Evolutionary conservation across 1,140 invertebrate species (phyloP), one percentile per base, ranked within the genome.

Genomic region (Charaxes varanes): DNA sequence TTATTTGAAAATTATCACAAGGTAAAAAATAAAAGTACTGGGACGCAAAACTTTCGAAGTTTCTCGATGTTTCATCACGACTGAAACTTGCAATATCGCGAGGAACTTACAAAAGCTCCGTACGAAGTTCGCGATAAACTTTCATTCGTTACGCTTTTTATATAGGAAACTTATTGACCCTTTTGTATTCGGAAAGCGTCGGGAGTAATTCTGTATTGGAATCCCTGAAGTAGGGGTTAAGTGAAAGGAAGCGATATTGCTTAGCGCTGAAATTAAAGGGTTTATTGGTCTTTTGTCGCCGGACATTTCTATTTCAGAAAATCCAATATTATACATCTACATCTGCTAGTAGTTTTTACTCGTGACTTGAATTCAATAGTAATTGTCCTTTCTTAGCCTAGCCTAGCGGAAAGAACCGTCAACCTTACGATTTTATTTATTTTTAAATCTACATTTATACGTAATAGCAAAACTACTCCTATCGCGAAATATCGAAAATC

Each of bases 171-270:
- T 50, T 50, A 56, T 60, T 53, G 53, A 56, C 40, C 53, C 49
- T 48, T 53, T 48, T 45, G 47, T 37, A 49, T 45, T 57, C 45
- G 45, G 33, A 50, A 51, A 36, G 43, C 44, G 54, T 35, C 41
- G 50, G 26, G 51, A 48, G 58, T 52, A 53, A 57, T 61, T 56
- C 42, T 46, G 42, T 60, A 52, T 60, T 49, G 52, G 30, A 46
- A 47, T 30, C 30, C 37, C 36, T 47, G 43, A 42, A 59, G 41
- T 46, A 47, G 50, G 23, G 43, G 44, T 53, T 40, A 52, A 34
- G 37, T 46, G 41, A 48, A 36, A 53, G 42, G 31, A 45, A 42
- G 14, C 22, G 31, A 42, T 43, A 49, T 51, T 41, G 22, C 32
- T 44, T 38, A 27, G 35, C 27, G 41, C 28, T 34, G 28, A 54